Evolutionary conservation across 2,113 vertebrate genomes (phyloP).

Genomic region (Brienomyrus brachyistius): DNA sequence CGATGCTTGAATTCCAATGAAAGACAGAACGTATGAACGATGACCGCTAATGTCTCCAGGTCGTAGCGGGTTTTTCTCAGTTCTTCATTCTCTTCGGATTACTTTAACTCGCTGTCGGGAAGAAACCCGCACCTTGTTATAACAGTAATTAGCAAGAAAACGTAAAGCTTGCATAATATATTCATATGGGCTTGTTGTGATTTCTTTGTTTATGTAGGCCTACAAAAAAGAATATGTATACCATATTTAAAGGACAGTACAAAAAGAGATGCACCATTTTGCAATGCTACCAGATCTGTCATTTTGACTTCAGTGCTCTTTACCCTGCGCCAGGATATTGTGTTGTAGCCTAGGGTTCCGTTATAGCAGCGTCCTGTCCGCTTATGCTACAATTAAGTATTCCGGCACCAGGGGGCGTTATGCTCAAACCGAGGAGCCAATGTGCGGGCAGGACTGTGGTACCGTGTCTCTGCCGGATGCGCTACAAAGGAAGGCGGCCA

Average conservation of each 20-base stretch:
- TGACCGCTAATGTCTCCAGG: neutral
- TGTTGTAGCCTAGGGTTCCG: neutral
- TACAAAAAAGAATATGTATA: neutral
- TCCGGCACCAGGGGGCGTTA: constrained; percentile 52
- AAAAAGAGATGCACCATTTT: neutral
- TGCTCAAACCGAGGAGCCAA: constrained; percentile 26
- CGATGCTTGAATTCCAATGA: neutral
- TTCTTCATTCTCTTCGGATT: no score
- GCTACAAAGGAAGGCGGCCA: constrained; percentile 38
- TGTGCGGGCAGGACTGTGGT: constrained; percentile 25
- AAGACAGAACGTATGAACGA: neutral
- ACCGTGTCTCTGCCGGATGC: constrained; percentile 42
- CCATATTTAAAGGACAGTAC: neutral
- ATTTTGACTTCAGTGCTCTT: neutral
- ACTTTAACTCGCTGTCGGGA: neutral
- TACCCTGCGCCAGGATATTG: neutral
- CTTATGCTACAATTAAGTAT: neutral
- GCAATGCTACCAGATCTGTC: neutral
- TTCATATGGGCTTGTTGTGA: neutral
- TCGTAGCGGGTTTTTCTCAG: no score
- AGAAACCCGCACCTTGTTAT: neutral
- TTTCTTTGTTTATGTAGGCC: neutral
- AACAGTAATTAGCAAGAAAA: neutral
- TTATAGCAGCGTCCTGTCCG: neutral
- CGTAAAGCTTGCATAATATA: neutral